Evolutionary conservation across 2,888 invertebrate genomes (phyloP).

Genomic region (Plebejus argus): DNA sequence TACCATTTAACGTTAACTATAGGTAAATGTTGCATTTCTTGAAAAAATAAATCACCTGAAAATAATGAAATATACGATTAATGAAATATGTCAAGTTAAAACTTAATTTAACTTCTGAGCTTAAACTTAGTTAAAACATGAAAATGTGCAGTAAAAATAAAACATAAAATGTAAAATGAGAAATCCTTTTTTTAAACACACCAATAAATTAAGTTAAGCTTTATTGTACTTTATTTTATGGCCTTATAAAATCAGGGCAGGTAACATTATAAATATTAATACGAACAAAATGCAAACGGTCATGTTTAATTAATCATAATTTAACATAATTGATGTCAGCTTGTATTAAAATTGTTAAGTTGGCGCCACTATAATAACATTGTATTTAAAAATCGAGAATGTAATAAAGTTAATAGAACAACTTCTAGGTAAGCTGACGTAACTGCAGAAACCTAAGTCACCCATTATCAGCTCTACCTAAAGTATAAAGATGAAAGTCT

Average conservation of each 20-base stretch:
- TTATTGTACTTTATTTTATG: not conserved
- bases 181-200: not conserved
- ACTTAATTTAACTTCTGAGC: too few relatives aligned
- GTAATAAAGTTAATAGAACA: not conserved
- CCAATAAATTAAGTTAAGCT: not conserved
- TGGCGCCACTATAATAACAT: not conserved
- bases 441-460: not conserved
- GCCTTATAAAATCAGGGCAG: not conserved
- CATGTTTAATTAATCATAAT: constrained; percentile 5
- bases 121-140: too few relatives aligned
- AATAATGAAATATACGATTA: not conserved
- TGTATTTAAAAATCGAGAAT: not conserved
- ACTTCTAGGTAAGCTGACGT: not conserved
- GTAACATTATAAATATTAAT: constrained; percentile 9
- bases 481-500: not conserved
- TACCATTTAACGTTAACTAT: not conserved
- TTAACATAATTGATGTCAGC: constrained; percentile 18
- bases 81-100: not conserved
- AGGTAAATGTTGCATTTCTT: not conserved
- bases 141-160: not conserved
- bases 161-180: not conserved
- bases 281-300: constrained; percentile 4
- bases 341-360: not conserved
- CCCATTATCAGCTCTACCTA: not conserved
- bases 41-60: not conserved